Conservation (phyloP, 2,797 vertebrate genomes). For the Rhinophrynus dorsalis region DNA sequence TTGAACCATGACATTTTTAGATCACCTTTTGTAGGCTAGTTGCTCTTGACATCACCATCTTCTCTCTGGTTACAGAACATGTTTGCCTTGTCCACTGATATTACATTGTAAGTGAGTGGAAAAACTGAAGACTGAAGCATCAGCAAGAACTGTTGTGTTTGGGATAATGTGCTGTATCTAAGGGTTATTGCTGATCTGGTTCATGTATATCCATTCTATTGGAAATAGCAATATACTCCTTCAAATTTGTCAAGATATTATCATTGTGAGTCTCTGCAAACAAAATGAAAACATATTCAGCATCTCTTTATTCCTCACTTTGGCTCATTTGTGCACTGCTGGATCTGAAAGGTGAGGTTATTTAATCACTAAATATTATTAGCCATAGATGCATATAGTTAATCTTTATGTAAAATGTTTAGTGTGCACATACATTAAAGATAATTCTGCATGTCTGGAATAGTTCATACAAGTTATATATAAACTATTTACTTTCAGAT, state of each 20-base stretch:
- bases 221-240: too few species aligned
- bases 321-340: constrained; percentile 7
- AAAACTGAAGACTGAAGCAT: neutral
- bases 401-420: too few species aligned
- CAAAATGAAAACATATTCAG: constrained; percentile 4
- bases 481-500: too few species aligned
- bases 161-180: too few species aligned
- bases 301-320: neutral
- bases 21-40: constrained; percentile 34
- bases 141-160: too few species aligned
- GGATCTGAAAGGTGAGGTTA: constrained; percentile 32
- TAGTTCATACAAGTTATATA: too few species aligned
- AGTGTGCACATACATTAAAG: too few species aligned
- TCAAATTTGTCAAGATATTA: neutral
- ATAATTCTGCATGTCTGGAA: too few species aligned
- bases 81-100: neutral
- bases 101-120: neutral
- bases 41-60: constrained; percentile 22
- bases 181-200: neutral
- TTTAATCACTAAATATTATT: neutral
- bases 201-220: neutral
- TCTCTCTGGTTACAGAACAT: constrained; percentile 6
- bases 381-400: too few species aligned
- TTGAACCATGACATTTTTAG: constrained; percentile 33
- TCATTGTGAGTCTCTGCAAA: neutral